Base-by-base conservation (phyloP, 2,113 vertebrate species). In the Prunella fulvescens region DNA sequence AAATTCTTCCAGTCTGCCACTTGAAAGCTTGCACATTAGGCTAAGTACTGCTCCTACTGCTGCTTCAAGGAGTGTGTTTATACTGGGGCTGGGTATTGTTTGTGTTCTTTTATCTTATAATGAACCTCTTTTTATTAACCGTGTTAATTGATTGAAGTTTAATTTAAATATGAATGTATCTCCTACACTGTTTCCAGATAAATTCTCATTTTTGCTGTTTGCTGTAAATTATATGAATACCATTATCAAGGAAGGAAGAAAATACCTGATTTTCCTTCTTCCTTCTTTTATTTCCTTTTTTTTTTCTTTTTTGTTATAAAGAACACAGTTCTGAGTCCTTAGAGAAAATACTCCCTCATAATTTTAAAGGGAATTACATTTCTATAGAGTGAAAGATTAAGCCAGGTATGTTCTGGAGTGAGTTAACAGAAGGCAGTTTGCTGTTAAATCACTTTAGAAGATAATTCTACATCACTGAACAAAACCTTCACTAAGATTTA, bases 201-300 rank as follows among this genome's bases (percentile, higher is more conserved):
- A 71, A 37, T 5, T 67, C 31, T 71, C 35, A 3, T 61, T 93
- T 84, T 53, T 56, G 31, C 61, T 66, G 39, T 81, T 53, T 60
- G 28, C 51, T 62, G 35, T 40, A 67, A 74, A 56, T 2, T 31
- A 12, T 12, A 60, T 19, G 17, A 76, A 28, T 5, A 40, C 12
- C 8, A n/a, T 28, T 66, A 69, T 14, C 18, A 72, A 57, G 35
- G 22, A 85, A 50, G 16, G 8, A 69, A 74, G 6, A 72, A 90
- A 93, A 78, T 4, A 9, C 7, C 10, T 69, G 12, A 24, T 42
- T 76, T 80, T 71, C 9, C 20, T 58, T 58, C 4, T 62, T 18
- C 1, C 4, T 50, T 35, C 31, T 5, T 14, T 5, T 13, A 9
- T 5, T 12, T 3, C 13, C 12, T 37, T n/a, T 12, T n/a, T 54